phyloP scores from a whole-genome alignment of 2,797 vertebrate genomes.

The Apodemus agrarius region DNA sequence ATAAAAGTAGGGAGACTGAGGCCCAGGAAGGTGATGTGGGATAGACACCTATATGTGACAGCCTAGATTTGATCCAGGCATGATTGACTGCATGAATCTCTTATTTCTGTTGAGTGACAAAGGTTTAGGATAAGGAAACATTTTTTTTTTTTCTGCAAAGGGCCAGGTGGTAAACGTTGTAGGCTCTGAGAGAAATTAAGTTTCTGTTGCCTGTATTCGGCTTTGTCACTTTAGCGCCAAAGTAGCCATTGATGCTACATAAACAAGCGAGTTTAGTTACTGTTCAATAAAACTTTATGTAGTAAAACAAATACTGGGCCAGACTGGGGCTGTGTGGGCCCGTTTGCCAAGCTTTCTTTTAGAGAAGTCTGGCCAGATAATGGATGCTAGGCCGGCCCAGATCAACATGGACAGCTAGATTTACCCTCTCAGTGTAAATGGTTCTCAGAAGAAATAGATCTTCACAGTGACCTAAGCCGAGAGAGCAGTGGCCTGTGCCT shows the following conservation, averaged over 20 bases:
- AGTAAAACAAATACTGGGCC: not conserved
- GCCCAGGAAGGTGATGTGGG: not conserved
- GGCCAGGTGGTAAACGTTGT: not conserved
- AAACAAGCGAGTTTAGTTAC: not conserved
- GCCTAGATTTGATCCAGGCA: not conserved
- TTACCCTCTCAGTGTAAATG: not conserved
- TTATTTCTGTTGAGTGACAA: not conserved
- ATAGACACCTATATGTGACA: not conserved
- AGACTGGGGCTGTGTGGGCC: not conserved
- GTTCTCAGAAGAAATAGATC: not conserved
- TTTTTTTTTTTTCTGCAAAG: conserved; percentile 14
- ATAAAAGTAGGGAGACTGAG: not conserved
- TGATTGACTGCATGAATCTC: not conserved
- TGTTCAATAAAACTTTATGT: conserved; percentile 39
- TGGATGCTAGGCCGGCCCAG: not conserved
- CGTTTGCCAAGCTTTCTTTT: not conserved
- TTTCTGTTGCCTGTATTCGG: not conserved
- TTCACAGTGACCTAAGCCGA: not conserved
- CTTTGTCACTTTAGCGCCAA: not conserved
- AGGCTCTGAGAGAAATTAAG: not conserved
- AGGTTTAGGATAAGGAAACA: not conserved
- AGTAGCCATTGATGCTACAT: not conserved
- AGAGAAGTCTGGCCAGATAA: not conserved
- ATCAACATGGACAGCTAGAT: not conserved
- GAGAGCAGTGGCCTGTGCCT: not conserved